These are phyloP conservation scores for Leptopilina syphax DNA, from an alignment of 2,888 invertebrate species.

Conservation along the genomic window DNA sequence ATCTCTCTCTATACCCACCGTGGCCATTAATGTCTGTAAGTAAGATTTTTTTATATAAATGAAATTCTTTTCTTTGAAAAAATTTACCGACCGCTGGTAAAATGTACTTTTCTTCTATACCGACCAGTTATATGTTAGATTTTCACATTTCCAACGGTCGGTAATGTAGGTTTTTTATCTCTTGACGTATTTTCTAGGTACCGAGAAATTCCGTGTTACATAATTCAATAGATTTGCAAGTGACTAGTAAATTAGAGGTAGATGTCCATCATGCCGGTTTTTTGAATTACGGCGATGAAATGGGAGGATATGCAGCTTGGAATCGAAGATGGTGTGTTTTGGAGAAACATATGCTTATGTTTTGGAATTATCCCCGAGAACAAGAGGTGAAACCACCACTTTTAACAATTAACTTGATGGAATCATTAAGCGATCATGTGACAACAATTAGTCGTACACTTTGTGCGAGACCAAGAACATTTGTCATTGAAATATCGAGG, in stretches of 20 bases:
- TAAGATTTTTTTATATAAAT: too few relatives aligned
- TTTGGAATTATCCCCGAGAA: constrained; percentile 79
- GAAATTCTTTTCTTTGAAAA: too few relatives aligned
- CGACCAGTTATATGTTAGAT: background rate
- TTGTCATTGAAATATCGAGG: constrained; percentile 72
- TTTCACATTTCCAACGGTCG: background rate
- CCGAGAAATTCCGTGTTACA: constrained; percentile 59
- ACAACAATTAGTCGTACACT: constrained; percentile 74
- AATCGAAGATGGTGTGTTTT: constrained; percentile 80
- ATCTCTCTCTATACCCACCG: constrained; percentile 61
- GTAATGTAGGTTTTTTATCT: background rate
- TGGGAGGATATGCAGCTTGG: constrained; percentile 76
- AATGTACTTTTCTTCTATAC: too few relatives aligned
- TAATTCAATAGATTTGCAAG: constrained; percentile 66
- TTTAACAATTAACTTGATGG: constrained; percentile 74
- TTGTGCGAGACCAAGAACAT: constrained; percentile 77
- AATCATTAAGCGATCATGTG: constrained; percentile 70
- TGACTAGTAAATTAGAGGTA: constrained; percentile 67
- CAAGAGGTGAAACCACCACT: constrained; percentile 68
- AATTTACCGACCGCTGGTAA: too few relatives aligned
- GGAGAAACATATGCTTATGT: constrained; percentile 74
- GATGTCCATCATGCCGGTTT: constrained; percentile 75
- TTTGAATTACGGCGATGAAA: constrained; percentile 77
- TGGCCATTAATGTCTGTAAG: constrained; percentile 65
- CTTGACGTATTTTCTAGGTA: background rate